Evolutionary conservation across 2,888 invertebrate species (phyloP).

Genomic region (Aphodius sticticus): DNA sequence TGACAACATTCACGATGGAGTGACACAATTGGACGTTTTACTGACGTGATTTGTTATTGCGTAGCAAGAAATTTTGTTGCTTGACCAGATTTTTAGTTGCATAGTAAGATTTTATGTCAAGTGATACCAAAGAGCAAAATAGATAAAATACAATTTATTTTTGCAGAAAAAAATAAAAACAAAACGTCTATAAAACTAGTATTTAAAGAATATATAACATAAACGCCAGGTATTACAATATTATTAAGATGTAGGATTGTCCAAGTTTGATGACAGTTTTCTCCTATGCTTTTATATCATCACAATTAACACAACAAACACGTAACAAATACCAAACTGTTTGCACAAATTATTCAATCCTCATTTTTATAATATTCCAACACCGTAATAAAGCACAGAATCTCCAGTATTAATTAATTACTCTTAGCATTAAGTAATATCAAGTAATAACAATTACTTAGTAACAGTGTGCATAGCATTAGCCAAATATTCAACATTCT

Average conservation of each 20-base stretch:
- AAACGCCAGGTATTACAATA: neutral
- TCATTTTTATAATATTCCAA: too few relatives aligned
- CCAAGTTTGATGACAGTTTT: neutral
- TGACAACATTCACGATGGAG: too few relatives aligned
- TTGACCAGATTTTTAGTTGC: too few relatives aligned
- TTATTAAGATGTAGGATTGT: neutral
- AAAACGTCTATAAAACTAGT: neutral
- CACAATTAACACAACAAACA: too few relatives aligned
- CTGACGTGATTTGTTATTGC: too few relatives aligned
- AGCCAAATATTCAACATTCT: conserved; percentile 95
- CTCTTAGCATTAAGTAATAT: neutral
- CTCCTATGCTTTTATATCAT: too few relatives aligned
- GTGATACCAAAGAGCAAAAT: neutral
- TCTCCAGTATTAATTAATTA: neutral
- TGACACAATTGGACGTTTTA: too few relatives aligned
- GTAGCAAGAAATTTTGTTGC: too few relatives aligned
- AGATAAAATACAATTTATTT: neutral
- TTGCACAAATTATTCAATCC: too few relatives aligned
- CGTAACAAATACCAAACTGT: too few relatives aligned
- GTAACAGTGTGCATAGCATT: conserved; percentile 93
- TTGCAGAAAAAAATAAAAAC: neutral
- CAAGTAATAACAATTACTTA: conserved; percentile 62
- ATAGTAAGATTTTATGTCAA: too few relatives aligned
- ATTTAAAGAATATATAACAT: neutral
- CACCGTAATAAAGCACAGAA: neutral